Evolutionary conservation across 1,140 invertebrate genomes (phyloP).

Genomic region (Apis florea): DNA sequence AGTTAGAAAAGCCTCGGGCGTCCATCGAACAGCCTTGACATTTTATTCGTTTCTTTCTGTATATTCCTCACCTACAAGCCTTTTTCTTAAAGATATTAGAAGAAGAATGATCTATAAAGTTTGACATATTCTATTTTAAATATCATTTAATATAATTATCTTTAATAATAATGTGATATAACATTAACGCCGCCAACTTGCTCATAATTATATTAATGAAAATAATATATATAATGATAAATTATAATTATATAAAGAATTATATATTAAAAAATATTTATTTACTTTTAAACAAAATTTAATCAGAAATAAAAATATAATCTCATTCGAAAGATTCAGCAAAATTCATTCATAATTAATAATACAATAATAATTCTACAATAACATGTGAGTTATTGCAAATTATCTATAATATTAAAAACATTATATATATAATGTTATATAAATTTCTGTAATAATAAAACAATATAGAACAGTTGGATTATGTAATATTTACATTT

Average conservation of each 20-base stretch:
- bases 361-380: no score
- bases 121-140: neutral
- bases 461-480: no score
- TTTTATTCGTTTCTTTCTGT: slow-evolving; percentile 36
- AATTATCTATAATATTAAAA: no score
- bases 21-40: slow-evolving; percentile 29
- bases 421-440: no score
- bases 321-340: no score
- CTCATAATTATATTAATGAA: neutral
- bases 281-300: no score
- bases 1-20: slow-evolving; percentile 7
- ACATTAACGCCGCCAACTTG: neutral
- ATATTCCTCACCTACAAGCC: neutral
- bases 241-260: neutral
- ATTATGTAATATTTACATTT: no score
- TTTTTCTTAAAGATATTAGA: neutral
- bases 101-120: neutral
- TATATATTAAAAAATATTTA: no score
- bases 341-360: no score
- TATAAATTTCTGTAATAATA: no score
- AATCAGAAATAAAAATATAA: no score
- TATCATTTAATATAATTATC: neutral
- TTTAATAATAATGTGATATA: neutral
- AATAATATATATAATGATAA: neutral
- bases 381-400: no score